phyloP scores from a whole-genome alignment of 2,888 invertebrate species.

The Stenodema calcarata region DNA sequence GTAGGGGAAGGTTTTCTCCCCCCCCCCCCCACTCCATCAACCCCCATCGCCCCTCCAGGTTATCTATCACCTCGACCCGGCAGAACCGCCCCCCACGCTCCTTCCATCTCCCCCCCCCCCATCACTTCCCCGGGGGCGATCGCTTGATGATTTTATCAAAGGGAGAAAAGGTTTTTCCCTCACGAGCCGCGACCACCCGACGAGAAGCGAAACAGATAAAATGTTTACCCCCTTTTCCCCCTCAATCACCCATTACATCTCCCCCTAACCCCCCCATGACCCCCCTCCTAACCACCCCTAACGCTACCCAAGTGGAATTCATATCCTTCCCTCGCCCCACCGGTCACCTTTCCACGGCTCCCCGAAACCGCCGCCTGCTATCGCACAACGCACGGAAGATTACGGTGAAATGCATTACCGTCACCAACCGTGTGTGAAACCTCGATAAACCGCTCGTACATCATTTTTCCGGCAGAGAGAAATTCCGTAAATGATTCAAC shows the following conservation, averaged over 20 bases:
- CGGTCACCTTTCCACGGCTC: too few relatives aligned
- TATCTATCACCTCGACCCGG: slow-evolving; percentile 41
- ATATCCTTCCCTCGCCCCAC: neutral
- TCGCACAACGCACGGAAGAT: slow-evolving; percentile 8
- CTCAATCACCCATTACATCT: too few relatives aligned
- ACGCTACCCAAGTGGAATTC: slow-evolving; percentile 23
- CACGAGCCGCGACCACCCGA: slow-evolving; percentile 22
- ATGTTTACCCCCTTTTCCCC: neutral
- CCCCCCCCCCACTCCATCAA: too few relatives aligned
- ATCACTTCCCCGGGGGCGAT: neutral
- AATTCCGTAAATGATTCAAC: neutral
- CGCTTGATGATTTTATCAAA: slow-evolving; percentile 45
- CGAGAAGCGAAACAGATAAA: slow-evolving; percentile 44
- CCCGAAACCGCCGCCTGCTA: neutral
- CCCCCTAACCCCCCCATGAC: too few relatives aligned
- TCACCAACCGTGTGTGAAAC: slow-evolving; percentile 36
- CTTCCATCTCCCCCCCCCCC: neutral
- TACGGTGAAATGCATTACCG: slow-evolving; percentile 37
- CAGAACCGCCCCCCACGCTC: neutral
- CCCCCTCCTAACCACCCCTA: neutral
- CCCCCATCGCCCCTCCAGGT: slow-evolving; percentile 1
- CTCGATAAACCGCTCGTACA: slow-evolving; percentile 18
- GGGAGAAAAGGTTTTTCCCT: slow-evolving; percentile 25
- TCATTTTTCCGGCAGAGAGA: slow-evolving; percentile 13
- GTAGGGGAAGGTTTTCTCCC: neutral